Evolutionary conservation across 2,113 vertebrate genomes (phyloP), one percentile per base, ranked within the genome.

Genomic region (Chaenogobius annularis): DNA sequence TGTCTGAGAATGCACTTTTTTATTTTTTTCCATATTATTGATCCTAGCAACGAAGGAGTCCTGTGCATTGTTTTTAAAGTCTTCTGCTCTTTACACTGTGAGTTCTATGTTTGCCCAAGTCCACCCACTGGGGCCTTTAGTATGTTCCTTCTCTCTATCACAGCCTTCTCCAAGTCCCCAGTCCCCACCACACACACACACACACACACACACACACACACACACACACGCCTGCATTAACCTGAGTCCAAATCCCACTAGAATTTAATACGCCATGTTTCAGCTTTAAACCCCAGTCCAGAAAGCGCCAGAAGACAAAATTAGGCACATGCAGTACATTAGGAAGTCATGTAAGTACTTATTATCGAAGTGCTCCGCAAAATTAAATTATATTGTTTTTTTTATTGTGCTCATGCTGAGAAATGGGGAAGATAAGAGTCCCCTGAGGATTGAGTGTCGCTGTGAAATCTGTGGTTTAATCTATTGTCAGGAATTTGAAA

Each of bases 141-240:
- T 15, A n/a, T 10, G 35, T 54, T 52, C 19, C 46, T 44, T 67
- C 37, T 17, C n/a, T 44, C 54, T 26, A 61, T 72, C 61, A 68
- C 17, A 47, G 35, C 19, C 8, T 35, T 75, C 22, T 66, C n/a
- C 58, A 13, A 55, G 56, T 23, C 54, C 67, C 46, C 47, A 10
- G 43, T 20, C 65, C 68, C 56, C 55, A 72, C n/a, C n/a, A n/a
- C n/a, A n/a, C n/a, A n/a, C n/a, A n/a, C n/a, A n/a, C n/a, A n/a
- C n/a, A n/a, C n/a, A n/a, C n/a, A n/a, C n/a, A n/a, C n/a, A n/a
- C n/a, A n/a, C n/a, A n/a, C n/a, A n/a, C n/a, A 74, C 68, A 40
- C 35, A 56, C 77, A 80, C 47, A 11, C 58, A 68, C 43, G 3
- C 65, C 52, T 31, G 22, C 64, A 74, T 76, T 64, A 73, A 73